Base-by-base conservation (phyloP, 2,113 vertebrate species). In the Excalfactoria chinensis region DNA sequence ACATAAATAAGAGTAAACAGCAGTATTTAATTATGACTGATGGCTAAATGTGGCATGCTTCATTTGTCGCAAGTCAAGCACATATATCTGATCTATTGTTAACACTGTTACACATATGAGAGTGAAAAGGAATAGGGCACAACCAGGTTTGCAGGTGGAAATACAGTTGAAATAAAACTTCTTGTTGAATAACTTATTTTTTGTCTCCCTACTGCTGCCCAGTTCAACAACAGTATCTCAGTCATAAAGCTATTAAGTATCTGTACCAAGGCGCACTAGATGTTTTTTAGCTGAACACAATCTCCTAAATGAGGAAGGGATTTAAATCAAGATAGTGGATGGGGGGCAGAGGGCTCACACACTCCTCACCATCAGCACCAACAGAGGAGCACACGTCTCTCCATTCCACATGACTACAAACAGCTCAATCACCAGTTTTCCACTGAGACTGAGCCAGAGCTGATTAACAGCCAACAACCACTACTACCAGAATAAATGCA, bases 221-320 rank as follows among this genome's bases (percentile, higher is more conserved):
- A 30, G 16, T 35, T 62, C 75, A 44, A 25, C 41, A 94, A 63
- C 63, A 13, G 41, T 11, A 75, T n/a, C 35, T 62, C 18, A 56
- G 11, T 20, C 67, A 7, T 18, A 35, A 58, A 11, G 35, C 25
- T 48, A 48, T 15, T 9, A 72, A 1, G 1, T 1, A 1, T 21
- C 64, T 48, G 73, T 2, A 1, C 6, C n/a, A 30, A 0, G 0
- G 8, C 53, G 58, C 37, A 63, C 79, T 35, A 72, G 25, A 30
- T 41, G 20, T 53, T 21, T 66, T 35, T 49, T 26, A 44, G 48
- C 32, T 44, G 30, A 77, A 23, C 41, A 64, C 10, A 13, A 3
- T 16, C 44, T 80, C 43, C 41, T 23, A 41, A 41, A 6, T 1
- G 20, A 60, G 21, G 46, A 59, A 30, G 15, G 26, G 18, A 70